phyloP scores from a whole-genome alignment of 1,140 invertebrate species.

The Prorops nasuta region DNA sequence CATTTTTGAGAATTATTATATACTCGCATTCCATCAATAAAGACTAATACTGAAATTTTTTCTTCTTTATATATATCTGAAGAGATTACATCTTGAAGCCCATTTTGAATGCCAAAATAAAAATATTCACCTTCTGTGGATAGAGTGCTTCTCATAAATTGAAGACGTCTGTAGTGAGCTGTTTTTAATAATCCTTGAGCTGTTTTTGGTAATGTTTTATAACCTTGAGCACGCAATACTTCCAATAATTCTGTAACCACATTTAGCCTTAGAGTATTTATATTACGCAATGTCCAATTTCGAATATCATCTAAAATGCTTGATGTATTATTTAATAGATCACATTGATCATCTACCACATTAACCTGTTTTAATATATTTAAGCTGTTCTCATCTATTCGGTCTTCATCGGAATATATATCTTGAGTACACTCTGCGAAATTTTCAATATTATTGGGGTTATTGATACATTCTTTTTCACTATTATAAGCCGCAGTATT shows the following conservation, averaged over 20 bases:
- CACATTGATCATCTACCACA: too few relatives aligned
- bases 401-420: too few relatives aligned
- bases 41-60: conserved; percentile 10
- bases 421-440: too few relatives aligned
- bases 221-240: conserved; percentile 9
- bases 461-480: too few relatives aligned
- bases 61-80: conserved; percentile 11
- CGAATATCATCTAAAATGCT: neutral
- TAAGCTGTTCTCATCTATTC: too few relatives aligned
- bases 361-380: too few relatives aligned
- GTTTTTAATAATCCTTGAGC: conserved; percentile 11
- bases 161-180: neutral
- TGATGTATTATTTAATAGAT: too few relatives aligned
- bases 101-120: conserved; percentile 14
- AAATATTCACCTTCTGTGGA: conserved; percentile 6
- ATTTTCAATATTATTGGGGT: too few relatives aligned
- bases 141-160: neutral
- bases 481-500: too few relatives aligned
- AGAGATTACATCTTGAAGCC: conserved; percentile 10
- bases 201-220: conserved; percentile 12
- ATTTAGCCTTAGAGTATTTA: conserved; percentile 6
- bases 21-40: conserved; percentile 18
- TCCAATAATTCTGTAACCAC: conserved; percentile 14
- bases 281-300: conserved; percentile 12
- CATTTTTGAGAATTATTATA: conserved; percentile 14